Evolutionary conservation across 35 echinoderm and acorn worm species (phyloP).

Genomic region (Ptychodera flava): DNA sequence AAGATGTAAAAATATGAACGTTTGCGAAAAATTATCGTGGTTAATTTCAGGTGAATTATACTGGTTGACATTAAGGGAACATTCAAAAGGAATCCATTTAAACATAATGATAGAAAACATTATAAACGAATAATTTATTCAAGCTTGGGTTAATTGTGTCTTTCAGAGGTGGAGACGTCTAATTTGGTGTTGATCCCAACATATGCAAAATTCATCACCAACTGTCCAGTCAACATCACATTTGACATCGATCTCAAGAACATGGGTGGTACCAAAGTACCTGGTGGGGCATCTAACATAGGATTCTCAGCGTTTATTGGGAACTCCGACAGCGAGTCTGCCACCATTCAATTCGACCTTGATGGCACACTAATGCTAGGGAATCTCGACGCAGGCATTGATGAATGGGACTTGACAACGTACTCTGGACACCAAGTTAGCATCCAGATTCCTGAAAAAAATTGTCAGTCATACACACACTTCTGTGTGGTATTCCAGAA

Average conservation of each 20-base stretch:
- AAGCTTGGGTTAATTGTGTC: too few relatives aligned
- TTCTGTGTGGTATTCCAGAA: background rate
- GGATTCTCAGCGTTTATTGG: background rate
- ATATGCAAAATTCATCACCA: background rate
- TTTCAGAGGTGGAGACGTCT: background rate
- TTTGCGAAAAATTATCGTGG: too few relatives aligned
- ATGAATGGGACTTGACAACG: background rate
- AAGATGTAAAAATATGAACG: too few relatives aligned
- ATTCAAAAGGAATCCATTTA: too few relatives aligned
- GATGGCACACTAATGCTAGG: background rate
- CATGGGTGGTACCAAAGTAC: background rate
- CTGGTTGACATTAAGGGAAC: too few relatives aligned
- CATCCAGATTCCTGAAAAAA: background rate
- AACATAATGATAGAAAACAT: too few relatives aligned
- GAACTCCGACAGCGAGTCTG: background rate
- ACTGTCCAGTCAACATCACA: background rate
- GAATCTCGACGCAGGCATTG: background rate
- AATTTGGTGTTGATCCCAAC: background rate
- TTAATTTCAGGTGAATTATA: too few relatives aligned
- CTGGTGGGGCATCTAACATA: background rate
- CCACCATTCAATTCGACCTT: background rate
- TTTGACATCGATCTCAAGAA: background rate
- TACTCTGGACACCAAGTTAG: background rate
- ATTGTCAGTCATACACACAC: background rate
- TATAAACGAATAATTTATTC: too few relatives aligned